These are phyloP conservation scores for Trachelus iudaicus DNA, from an alignment of 2,888 invertebrate genomes.

Conservation along the genomic window DNA sequence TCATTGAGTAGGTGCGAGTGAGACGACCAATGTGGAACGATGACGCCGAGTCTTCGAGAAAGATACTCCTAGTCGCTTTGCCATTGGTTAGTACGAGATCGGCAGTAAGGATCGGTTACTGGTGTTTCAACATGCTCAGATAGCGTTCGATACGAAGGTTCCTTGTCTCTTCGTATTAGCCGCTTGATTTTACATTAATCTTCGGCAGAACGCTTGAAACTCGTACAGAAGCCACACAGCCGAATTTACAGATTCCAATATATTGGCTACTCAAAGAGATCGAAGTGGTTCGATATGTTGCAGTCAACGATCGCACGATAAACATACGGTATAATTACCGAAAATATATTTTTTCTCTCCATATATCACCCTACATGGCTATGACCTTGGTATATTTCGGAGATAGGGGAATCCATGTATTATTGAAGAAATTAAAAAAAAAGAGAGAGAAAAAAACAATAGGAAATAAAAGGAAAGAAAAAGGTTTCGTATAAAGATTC, in stretches of 20 bases:
- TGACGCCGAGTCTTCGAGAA: constrained; percentile 19
- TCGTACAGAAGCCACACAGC: background rate
- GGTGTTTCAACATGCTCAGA: constrained; percentile 56
- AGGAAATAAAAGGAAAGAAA: background rate
- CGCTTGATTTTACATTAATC: constrained; percentile 40
- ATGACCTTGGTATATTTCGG: background rate
- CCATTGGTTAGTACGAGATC: constrained; percentile 5
- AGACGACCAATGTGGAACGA: constrained; percentile 17
- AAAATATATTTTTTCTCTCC: background rate
- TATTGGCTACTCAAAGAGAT: background rate
- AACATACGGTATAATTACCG: background rate
- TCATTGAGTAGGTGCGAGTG: constrained; percentile 11
- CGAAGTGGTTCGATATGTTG: background rate
- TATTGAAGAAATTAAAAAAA: background rate
- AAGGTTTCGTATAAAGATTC: background rate
- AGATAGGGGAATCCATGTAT: background rate
- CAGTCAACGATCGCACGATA: background rate
- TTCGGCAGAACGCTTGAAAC: constrained; percentile 12
- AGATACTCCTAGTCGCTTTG: constrained; percentile 9
- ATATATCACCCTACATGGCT: background rate
- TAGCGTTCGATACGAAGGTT: constrained; percentile 56
- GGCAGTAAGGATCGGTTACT: constrained; percentile 55
- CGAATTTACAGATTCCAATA: background rate
- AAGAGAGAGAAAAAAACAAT: background rate
- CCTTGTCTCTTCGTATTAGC: constrained; percentile 50